Evolutionary conservation across 2,888 invertebrate species (phyloP), one percentile per base, ranked within the genome.

Genomic region (Entomobrya proxima): DNA sequence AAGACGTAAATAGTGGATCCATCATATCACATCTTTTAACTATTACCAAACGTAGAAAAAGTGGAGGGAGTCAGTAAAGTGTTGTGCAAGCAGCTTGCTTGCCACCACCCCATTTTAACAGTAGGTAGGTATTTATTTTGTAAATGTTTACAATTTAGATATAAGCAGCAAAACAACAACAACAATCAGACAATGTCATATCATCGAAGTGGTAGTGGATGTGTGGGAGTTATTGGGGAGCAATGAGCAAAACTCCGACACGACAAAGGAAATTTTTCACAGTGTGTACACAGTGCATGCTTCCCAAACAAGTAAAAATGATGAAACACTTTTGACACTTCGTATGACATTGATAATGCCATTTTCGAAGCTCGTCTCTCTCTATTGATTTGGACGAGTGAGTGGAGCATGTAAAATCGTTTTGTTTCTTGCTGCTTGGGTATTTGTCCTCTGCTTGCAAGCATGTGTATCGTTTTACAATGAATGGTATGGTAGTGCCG

Each of bases 1-100:
- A 85, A 87, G 88, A 89, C 87, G 87, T 88, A n/a, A n/a, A n/a
- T n/a, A n/a, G n/a, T n/a, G 88, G 85, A 88, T 88, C 86, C 88
- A 89, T 88, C 88, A 88, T 88, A 58, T 74, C 55, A 76, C 58
- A 55, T 76, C 55, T 55, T 58, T 76, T 76, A 35, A n/a, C 50
- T 50, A 72, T 47, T 74, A 74, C 24, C 44, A 6, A 72, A 7
- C 15, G 13, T 11, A 27, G 2, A 6, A 67, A 74, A 21, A 24
- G 40, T 9, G 24, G 21, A 69, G 69, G 69, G 69, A 69, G 69
- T 69, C 69, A 37, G 40, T 9, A 67, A 32, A 76, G 77, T 58
- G 55, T 58, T 58, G 61, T 32, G 47, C 18, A 40, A 58, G 40
- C 55, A 40, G 55, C 21, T 61, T 2, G 11, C 18, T 50, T 40